A percentile compares a stretch with the other conserved stretches of the same genome.
Evolutionary conservation across 2,113 vertebrate species (phyloP).

Genomic region (Sula dactylatra): DNA sequence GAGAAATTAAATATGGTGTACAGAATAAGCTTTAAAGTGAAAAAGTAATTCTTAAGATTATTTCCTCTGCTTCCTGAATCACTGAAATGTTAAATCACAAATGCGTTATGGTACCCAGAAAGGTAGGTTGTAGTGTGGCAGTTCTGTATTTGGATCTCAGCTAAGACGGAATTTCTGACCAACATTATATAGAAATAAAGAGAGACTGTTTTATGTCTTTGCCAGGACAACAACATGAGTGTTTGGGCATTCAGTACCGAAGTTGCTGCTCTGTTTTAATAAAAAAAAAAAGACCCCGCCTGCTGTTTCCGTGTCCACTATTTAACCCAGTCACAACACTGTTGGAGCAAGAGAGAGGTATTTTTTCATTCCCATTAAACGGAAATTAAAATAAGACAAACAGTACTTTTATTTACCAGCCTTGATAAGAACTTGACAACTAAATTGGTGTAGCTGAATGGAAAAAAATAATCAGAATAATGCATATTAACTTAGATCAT

Average conservation of each 20-base stretch:
- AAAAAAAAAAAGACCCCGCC: neutral
- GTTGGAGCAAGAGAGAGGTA: neutral
- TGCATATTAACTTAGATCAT: neutral
- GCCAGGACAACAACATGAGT: neutral
- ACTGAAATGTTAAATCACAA: neutral
- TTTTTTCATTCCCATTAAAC: slow-evolving; percentile 8
- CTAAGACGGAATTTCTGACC: neutral
- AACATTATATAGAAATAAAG: neutral
- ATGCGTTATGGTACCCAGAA: neutral
- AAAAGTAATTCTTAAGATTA: neutral
- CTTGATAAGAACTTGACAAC: neutral
- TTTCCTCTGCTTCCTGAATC: neutral
- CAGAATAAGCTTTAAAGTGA: neutral
- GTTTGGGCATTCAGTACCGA: neutral
- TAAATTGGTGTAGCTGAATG: neutral
- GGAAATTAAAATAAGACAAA: neutral
- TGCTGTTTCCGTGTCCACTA: neutral
- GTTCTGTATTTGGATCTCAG: neutral
- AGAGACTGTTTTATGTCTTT: neutral
- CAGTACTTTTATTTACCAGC: neutral
- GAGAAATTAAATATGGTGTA: neutral
- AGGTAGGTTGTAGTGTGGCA: neutral
- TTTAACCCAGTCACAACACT: neutral
- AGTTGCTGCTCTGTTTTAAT: neutral
- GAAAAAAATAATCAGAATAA: neutral